Evolutionary conservation across 1,140 invertebrate species (phyloP), one percentile per base, ranked within the genome.

Genomic region (Sitophilus oryzae): DNA sequence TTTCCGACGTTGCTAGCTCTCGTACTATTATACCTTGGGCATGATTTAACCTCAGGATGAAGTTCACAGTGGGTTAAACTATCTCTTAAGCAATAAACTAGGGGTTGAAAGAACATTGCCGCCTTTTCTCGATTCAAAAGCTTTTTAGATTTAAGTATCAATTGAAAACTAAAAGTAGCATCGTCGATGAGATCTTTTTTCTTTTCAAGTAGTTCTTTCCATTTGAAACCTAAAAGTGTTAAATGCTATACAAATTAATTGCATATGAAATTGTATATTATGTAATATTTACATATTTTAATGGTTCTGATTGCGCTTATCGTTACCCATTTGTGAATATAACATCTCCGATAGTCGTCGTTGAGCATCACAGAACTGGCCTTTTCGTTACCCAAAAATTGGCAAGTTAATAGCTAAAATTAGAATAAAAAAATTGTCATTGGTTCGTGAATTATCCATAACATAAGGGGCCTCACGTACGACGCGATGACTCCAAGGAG

Each of bases 101-200:
- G 67, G 0, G 77, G 76, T 73, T 88, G 85, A 57, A 87, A 87
- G 16, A 82, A 73, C n/a, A 83, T 76, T 9, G 86, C 80, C 0
- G 83, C 85, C 59, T 81, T 75, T 40, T 82, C 81, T 64, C 83
- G 73, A 42, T 76, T 73, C 21, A 80, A 66, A 49, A 77, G 72
- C 35, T 65, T 58, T 16, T 62, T 58, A 10, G 56, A 60, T 52
- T 77, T 74, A 50, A 78, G 76, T 42, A 81, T 56, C 40, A 74
- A 73, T 11, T 78, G 70, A 15, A 80, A 63, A 45, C 77, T 74
- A 66, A 85, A 81, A 6, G 82, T 78, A 52, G 80, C 79, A 63
- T 85, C 80, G 10, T 83, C 71, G 11, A 80, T 75, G 3, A 82
- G 71, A 45, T 81, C 74, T 2, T 79, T 66, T 1, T 78, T 70